phyloP scores from a whole-genome alignment of 1,140 invertebrate genomes.

The Dendrolimus kikuchii region DNA sequence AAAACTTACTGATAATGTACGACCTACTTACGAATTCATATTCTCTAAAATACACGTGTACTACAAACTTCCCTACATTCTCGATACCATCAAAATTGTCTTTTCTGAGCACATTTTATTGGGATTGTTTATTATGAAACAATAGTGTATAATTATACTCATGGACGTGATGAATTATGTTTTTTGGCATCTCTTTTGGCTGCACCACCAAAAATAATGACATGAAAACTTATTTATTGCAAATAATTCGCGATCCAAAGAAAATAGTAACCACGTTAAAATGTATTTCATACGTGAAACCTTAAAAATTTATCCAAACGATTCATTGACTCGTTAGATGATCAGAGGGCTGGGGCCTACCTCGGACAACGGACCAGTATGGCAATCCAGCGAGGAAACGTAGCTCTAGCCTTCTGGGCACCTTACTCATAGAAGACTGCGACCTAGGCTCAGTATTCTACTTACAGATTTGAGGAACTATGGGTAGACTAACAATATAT shows the following conservation, averaged over 20 bases:
- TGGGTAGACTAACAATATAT: no score
- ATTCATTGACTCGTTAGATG: no score
- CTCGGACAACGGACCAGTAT: no score
- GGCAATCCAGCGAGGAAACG: no score
- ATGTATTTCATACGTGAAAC: no score
- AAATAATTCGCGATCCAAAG: constrained; percentile 7
- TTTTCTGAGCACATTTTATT: constrained; percentile 60
- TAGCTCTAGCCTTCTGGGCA: no score
- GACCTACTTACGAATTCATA: constrained; percentile 23
- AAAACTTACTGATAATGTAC: constrained; percentile 36
- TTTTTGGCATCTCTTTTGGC: constrained; percentile 66
- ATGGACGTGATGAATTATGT: constrained; percentile 47
- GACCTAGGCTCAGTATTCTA: no score
- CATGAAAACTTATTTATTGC: constrained; percentile 3
- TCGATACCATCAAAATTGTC: constrained; percentile 46
- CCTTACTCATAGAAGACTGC: no score
- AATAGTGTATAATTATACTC: constrained; percentile 17
- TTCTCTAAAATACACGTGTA: constrained; percentile 28
- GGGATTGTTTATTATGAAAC: constrained; percentile 27
- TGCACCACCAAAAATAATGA: constrained; percentile 46
- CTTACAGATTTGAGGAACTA: no score
- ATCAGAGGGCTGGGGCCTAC: no score
- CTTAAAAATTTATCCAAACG: no score
- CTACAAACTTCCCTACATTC: constrained; percentile 29
- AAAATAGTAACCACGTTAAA: constrained; percentile 4